phyloP scores from a whole-genome alignment of 2,888 invertebrate genomes.

The Eulithis testata region DNA sequence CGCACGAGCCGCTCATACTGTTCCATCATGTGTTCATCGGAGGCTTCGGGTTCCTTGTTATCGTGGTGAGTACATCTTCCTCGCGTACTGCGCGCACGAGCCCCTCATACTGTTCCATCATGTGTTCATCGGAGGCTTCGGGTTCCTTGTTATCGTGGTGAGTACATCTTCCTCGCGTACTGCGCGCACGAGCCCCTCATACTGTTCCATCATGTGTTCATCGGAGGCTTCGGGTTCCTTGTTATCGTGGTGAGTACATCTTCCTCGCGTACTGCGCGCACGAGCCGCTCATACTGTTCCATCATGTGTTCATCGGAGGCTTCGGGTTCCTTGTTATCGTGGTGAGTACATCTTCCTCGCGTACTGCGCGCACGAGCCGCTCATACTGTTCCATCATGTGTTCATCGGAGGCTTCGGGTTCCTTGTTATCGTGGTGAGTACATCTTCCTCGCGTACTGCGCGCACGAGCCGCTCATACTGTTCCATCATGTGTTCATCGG shows the following conservation, averaged over 20 bases:
- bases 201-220: conserved; percentile 89
- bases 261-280: conserved; percentile 84
- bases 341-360: conserved; percentile 86
- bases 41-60: conserved; percentile 89
- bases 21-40: conserved; percentile 91
- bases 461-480: conserved; percentile 88
- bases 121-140: conserved; percentile 89
- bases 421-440: conserved; percentile 89
- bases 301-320: conserved; percentile 90
- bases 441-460: conserved; percentile 84
- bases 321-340: conserved; percentile 90
- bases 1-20: conserved; percentile 88
- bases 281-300: conserved; percentile 89
- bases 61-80: conserved; percentile 88
- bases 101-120: conserved; percentile 90
- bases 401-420: conserved; percentile 91
- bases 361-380: conserved; percentile 86
- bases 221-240: conserved; percentile 89
- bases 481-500: conserved; percentile 91
- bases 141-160: conserved; percentile 89
- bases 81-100: conserved; percentile 85
- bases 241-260: conserved; percentile 89
- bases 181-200: conserved; percentile 88
- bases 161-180: conserved; percentile 85
- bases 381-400: conserved; percentile 90